Base-by-base conservation (phyloP, 2,888 invertebrate species). In the Drosophila rubida region DNA sequence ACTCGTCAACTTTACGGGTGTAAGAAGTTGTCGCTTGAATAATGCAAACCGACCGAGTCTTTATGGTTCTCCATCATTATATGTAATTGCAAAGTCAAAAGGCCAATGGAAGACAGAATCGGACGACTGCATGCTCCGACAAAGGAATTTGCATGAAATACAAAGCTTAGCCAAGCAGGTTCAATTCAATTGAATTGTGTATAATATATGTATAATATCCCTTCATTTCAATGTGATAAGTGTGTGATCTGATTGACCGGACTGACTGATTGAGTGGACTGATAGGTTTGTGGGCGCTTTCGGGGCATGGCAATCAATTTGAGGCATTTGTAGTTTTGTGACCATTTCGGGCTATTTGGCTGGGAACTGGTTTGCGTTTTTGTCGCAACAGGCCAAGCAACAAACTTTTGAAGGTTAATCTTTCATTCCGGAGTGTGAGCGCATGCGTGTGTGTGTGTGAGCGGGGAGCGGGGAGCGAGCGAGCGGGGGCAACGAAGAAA, bases 391-490 rank as follows among this genome's bases (percentile, higher is more conserved):
- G 19, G 14, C 27, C 16, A 44, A 59, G 37, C 54, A 42, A 62
- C 55, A 53, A 64, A 49, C 44, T 13, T 54, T 71, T 75, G 79
- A 81, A 86, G 86, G 86, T 75, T 77, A 75, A 79, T 84, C 79
- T 84, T 77, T 83, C 71, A 70, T 71, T 69, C 63, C 16, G 53
- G 51, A 19, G 19, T 19, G 19, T 11, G 27, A 9, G 27, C 9
- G 27, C 3, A 3, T 19, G 19, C 1, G 19, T 27, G 27, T 11
- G 27, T 45, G 49, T 61, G 35, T 71, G 65, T 71, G 74, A 74
- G n/a, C 4, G 42, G 22, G 32, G 37, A 39, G 23, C 6, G 14
- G 16, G 35, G 11, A 37, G 27, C 27, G 7, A 37, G 27, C 19
- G 22, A 4, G 9, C 7, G 14, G 8, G 7, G 14, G 8, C 3